Base-by-base conservation (phyloP, 2,797 vertebrate species). In the Melopsittacus undulatus region DNA sequence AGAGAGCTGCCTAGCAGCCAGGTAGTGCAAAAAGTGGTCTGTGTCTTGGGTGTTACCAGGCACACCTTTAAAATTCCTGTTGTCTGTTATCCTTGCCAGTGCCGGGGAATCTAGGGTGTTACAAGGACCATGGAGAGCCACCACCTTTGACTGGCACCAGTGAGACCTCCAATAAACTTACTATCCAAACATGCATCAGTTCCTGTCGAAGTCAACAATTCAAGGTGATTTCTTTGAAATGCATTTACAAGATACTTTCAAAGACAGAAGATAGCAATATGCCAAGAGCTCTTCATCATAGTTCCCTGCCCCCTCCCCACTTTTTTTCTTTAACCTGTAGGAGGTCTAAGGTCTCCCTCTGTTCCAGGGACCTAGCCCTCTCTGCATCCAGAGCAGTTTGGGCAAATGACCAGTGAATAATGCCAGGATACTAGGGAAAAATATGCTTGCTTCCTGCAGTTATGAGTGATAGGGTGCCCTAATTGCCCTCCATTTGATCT, bases 31-130 rank as follows among this genome's bases (percentile, higher is more conserved):
- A 7, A 15, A 75, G 42, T 1, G 23, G 3, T 46, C 7, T 51
- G 45, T 78, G 52, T 32, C 34, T 19, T 30, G 54, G 16, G 5
- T 36, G 59, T 59, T 59, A 6, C 8, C 46, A 61, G 84, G 63
- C 66, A 73, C 67, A 52, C 10, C 45, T 84, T 56, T 43, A 27
- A 29, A 52, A 46, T 91, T 67, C 94, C 78, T 86, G n/a, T 78
- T 91, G 30, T 81, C 51, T 95, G 18, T 89, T 80, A 57, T 13
- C 96, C 48, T 90, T 95, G 79, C 42, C 97, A 99, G 99, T 99
- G 99, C 99, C 99, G 11, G 99, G 99, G 34, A 99, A 99, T 96
- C 97, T 99, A 34, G 99, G 99, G 72, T 99, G 99, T 97, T 99
- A 99, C 97, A 99, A 98, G 96, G 99, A 99, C 97, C 99, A 98